Percentiles rank a stretch among this genome's conserved stretches.
phyloP scores from a whole-genome alignment of 2,888 invertebrate genomes.

The Cacoxenus indagator region DNA sequence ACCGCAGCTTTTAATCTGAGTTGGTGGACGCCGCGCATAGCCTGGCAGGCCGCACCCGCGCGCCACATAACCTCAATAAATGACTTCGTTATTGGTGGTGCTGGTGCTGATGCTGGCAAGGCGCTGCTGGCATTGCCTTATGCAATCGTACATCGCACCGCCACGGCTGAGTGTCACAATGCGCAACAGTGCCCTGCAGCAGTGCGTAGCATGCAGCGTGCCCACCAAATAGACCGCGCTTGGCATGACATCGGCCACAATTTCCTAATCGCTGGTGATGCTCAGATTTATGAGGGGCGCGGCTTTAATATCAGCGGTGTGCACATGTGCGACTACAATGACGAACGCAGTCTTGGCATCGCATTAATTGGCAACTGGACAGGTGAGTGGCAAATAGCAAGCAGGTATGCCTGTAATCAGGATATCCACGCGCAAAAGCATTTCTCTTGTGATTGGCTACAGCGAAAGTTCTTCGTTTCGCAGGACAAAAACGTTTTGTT shows the following conservation, averaged over 20 bases:
- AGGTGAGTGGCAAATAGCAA: slow-evolving; percentile 75
- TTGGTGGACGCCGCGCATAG: slow-evolving; percentile 32
- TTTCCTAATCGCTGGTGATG: slow-evolving; percentile 76
- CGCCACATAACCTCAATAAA: slow-evolving; percentile 28
- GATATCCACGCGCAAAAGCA: too few species aligned
- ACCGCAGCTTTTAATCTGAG: slow-evolving; percentile 28
- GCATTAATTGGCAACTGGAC: slow-evolving; percentile 81
- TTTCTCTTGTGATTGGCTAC: too few species aligned
- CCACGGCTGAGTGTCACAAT: slow-evolving; percentile 75
- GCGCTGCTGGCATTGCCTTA: slow-evolving; percentile 76
- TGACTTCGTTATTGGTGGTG: slow-evolving; percentile 71
- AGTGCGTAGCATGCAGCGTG: slow-evolving; percentile 78
- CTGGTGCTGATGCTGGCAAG: slow-evolving; percentile 78
- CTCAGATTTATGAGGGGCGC: slow-evolving; percentile 77
- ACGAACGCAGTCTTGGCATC: slow-evolving; percentile 77
- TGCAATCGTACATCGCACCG: slow-evolving; percentile 82
- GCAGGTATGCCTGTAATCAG: too few species aligned
- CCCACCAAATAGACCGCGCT: slow-evolving; percentile 74
- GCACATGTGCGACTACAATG: slow-evolving; percentile 79
- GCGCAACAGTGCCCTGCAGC: slow-evolving; percentile 72
- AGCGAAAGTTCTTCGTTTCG: too few species aligned
- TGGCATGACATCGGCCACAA: slow-evolving; percentile 83
- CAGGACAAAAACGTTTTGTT: too few species aligned
- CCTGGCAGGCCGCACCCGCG: slow-evolving; percentile 33
- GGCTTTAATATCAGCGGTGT: slow-evolving; percentile 81